Evolutionary conservation across 2,113 vertebrate genomes (phyloP).

Genomic region (Stictonetta naevosa): DNA sequence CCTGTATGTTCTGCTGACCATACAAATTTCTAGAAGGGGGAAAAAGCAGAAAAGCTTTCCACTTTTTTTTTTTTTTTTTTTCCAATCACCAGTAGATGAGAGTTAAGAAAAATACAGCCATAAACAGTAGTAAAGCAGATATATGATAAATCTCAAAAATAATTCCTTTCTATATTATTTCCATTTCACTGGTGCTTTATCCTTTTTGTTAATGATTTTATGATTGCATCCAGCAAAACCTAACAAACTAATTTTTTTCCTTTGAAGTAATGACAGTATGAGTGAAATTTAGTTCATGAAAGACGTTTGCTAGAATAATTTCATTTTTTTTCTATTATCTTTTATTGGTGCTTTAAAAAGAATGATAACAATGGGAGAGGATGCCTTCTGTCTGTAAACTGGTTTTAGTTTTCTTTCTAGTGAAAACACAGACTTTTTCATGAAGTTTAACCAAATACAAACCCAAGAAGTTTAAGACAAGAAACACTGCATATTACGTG

Average conservation of each 20-base stretch:
- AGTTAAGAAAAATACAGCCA: not conserved
- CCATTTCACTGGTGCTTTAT: not conserved
- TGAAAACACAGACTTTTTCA: not conserved
- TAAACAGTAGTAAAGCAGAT: not conserved
- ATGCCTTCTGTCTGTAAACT: not conserved
- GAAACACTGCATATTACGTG: not conserved
- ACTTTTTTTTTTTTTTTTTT: not conserved
- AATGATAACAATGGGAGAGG: not conserved
- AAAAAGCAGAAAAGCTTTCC: not conserved
- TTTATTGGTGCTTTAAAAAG: not conserved
- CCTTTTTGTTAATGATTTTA: not conserved
- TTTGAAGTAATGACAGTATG: not conserved
- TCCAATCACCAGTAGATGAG: not conserved
- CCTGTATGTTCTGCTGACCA: not conserved
- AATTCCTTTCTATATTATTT: not conserved
- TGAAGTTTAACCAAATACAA: not conserved
- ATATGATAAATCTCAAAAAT: not conserved
- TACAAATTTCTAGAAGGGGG: not conserved
- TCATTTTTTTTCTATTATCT: not conserved
- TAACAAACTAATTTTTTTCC: not conserved
- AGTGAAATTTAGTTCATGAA: not conserved
- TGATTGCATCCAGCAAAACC: not conserved
- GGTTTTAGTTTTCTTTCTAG: not conserved
- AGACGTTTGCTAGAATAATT: not conserved
- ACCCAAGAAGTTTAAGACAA: not conserved